Conservation (phyloP, 1,140 invertebrate genomes). For the Homarus americanus region DNA sequence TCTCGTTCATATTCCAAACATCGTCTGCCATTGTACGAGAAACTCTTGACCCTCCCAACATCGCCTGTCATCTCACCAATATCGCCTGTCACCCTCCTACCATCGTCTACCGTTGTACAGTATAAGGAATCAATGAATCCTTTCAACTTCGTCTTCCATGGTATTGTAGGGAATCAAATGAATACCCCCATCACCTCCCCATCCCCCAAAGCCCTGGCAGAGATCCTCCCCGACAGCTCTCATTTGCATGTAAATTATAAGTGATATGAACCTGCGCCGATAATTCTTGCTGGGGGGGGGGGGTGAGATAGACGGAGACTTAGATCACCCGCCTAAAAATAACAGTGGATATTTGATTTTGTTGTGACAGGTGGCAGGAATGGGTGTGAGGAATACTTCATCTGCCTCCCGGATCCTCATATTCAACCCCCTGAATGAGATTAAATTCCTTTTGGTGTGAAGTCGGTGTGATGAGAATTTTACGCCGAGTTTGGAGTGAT, state of each 20-base stretch:
- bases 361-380: background rate
- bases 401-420: background rate
- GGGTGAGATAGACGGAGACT: background rate
- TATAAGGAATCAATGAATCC: too few species aligned
- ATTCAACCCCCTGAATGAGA: background rate
- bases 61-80: too few species aligned
- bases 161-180: too few species aligned
- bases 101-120: too few species aligned
- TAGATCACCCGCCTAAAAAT: background rate
- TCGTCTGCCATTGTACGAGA: too few species aligned
- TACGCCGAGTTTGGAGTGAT: background rate
- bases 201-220: too few species aligned
- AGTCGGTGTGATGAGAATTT: background rate
- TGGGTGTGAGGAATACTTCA: background rate
- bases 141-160: too few species aligned
- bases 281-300: background rate
- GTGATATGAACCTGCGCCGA: background rate
- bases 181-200: too few species aligned
- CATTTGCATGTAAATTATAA: background rate
- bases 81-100: too few species aligned
- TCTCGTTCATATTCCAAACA: too few species aligned
- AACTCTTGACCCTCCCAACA: too few species aligned
- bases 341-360: background rate
- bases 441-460: background rate
- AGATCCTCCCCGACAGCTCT: background rate